Base-by-base conservation (phyloP, 2,113 vertebrate species). In the Pelobates fuscus region DNA sequence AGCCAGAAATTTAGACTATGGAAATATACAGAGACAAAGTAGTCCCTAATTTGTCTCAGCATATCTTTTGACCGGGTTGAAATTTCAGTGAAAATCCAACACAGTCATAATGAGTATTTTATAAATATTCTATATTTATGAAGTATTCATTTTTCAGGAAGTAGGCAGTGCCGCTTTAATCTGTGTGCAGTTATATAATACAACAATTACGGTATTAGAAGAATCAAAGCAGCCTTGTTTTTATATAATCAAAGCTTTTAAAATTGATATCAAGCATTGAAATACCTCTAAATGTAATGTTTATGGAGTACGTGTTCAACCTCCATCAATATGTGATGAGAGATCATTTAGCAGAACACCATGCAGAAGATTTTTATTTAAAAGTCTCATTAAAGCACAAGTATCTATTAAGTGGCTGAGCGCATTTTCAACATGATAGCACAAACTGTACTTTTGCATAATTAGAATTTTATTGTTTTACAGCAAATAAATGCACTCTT, bases 341-440 rank as follows among this genome's bases (percentile, higher is more conserved):
- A 37, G 6, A 71, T 72, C 60, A 72, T 72, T 72, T 72, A 62
- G 26, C 23, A 41, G 44, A 64, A 72, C 60, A 72, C 70, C 29
- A 54, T 29, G 60, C 70, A 64, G 44, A 63, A 64, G 32, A 72
- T 52, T 11, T 54, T 25, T 64, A 64, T 72, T 64, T 27, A 32
- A 52, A 72, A 72, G 70, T 63, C 23, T 64, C 70, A 72, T 72
- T 72, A 72, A 63, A 62, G 23, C n/a, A 54, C 44, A 55, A 72
- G 70, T 30, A 27, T 52, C 60, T 72, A 54, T 63, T 72, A 52
- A 52, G 14, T 24, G 46, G 59, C 29, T 41, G 8, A 63, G 44
- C 52, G 60, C 41, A 25, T 55, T 64, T 8, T 63, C 43, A 55
- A 64, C n/a, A 63, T 18, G 17, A 64, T 29, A 52, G 44, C 11